Conservation (phyloP, 2,113 vertebrate species). For the Euleptes europaea region DNA sequence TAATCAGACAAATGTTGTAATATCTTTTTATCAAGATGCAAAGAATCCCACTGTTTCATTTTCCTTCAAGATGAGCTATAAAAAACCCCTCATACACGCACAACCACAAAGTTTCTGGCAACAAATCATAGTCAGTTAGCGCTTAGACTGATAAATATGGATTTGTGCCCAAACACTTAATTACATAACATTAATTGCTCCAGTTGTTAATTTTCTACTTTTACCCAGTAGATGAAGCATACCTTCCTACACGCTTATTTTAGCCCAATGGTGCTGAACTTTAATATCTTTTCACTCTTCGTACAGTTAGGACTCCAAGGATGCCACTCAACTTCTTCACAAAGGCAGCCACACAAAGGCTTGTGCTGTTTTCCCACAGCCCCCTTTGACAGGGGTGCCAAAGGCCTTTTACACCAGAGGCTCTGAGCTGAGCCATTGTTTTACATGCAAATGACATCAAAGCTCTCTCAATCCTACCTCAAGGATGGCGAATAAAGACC, state of each 20-base stretch:
- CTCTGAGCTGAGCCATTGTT: constrained; percentile 17
- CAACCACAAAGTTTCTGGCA: background rate
- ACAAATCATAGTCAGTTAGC: background rate
- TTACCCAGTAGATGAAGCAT: rapidly evolving
- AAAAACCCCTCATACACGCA: background rate
- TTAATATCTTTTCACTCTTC: constrained; percentile 25
- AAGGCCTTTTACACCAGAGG: constrained; percentile 47
- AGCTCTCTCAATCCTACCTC: constrained; percentile 53
- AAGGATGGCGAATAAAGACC: constrained; percentile 43
- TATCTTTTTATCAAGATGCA: background rate
- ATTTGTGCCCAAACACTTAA: background rate
- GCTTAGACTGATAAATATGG: background rate
- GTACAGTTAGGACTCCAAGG: constrained; percentile 3
- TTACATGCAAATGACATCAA: constrained; percentile 65
- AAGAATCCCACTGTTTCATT: background rate
- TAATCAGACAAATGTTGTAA: background rate
- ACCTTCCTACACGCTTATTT: background rate
- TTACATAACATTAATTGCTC: background rate
- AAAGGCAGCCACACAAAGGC: constrained; percentile 56
- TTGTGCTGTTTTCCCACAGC: constrained; percentile 58
- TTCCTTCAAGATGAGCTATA: background rate
- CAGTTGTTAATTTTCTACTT: background rate
- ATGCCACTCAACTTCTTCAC: constrained; percentile 14
- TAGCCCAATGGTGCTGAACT: background rate
- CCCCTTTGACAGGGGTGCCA: constrained; percentile 44